A percentile compares a stretch with the other conserved stretches of the same genome.
phyloP scores from a whole-genome alignment of 2,797 vertebrate genomes.

The Limnodromus scolopaceus region DNA sequence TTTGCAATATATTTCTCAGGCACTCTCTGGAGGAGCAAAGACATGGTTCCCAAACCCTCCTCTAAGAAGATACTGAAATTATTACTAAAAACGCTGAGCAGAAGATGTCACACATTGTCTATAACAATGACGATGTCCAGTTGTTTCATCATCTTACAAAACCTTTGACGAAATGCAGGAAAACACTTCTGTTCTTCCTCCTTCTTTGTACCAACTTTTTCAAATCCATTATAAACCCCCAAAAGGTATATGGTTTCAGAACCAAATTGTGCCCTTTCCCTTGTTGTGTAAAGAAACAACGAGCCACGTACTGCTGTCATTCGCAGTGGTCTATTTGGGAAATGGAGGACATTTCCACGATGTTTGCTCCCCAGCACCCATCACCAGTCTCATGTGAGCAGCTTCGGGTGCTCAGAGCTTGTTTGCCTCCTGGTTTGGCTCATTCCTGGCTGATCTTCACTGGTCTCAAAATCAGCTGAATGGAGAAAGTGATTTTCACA shows the following conservation, averaged over 20 bases:
- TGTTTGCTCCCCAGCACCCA: not conserved
- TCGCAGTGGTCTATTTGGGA: accelerated
- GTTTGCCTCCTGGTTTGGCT: not conserved
- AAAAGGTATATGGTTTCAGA: not conserved
- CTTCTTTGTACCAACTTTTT: not conserved
- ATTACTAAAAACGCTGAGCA: not conserved
- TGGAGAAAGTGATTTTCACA: not conserved
- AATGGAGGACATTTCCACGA: not conserved
- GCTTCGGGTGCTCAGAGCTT: not conserved
- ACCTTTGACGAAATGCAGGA: not conserved
- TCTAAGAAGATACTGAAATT: not conserved
- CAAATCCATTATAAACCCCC: not conserved
- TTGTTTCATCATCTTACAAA: not conserved
- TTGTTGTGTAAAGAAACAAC: not conserved
- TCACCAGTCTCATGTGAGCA: accelerated
- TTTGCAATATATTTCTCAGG: not conserved
- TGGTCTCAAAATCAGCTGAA: not conserved
- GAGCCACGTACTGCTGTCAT: not conserved
- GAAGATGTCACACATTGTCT: not conserved
- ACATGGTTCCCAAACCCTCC: accelerated
- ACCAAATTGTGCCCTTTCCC: not conserved
- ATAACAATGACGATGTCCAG: not conserved
- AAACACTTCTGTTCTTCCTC: not conserved
- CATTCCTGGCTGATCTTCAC: not conserved
- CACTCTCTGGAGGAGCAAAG: not conserved